These are phyloP conservation scores for Limosa lapponica DNA, from an alignment of 2,797 vertebrate genomes.

Conservation along the genomic window DNA sequence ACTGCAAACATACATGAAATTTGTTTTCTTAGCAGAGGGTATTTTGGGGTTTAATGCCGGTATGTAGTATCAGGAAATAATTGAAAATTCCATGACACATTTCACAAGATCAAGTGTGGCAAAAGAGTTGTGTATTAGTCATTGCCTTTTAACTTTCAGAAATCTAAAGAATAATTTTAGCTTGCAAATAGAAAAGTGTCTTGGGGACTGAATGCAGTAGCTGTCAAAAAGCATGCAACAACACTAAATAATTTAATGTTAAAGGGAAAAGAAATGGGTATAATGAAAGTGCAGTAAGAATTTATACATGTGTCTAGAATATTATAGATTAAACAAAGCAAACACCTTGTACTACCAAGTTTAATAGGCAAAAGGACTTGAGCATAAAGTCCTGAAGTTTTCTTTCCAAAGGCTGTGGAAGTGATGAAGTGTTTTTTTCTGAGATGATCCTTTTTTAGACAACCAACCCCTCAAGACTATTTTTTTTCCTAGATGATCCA, in stretches of 20 bases:
- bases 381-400: background rate
- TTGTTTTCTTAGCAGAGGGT: background rate
- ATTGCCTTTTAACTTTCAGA: background rate
- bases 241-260: background rate
- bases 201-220: background rate
- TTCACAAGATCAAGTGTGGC: background rate
- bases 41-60: background rate
- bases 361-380: background rate
- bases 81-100: background rate
- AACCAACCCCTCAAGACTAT: background rate
- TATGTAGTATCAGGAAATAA: background rate
- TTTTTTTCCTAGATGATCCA: background rate
- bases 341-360: background rate
- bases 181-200: background rate
- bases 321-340: background rate
- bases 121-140: background rate
- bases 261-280: background rate
- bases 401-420: background rate
- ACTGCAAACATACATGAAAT: background rate
- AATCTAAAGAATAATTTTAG: background rate
- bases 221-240: background rate
- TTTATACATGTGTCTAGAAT: background rate
- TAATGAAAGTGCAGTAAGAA: background rate
- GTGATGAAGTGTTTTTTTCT: background rate
- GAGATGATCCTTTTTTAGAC: background rate